Evolutionary conservation across 2,888 invertebrate genomes (phyloP).

Genomic region (Brenthis hecate): DNA sequence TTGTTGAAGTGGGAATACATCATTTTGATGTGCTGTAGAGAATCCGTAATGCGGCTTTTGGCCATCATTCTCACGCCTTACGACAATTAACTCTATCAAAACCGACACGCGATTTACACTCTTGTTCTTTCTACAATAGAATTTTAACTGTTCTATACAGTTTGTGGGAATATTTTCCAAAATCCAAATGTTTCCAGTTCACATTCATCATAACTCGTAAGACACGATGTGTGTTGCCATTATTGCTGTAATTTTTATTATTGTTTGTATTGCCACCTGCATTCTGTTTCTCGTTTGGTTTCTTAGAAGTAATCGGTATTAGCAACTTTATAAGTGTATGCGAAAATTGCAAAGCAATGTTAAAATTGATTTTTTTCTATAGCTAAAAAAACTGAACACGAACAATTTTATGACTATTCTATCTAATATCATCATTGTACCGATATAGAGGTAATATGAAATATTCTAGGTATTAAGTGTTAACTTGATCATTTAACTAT

Average conservation of each 20-base stretch:
- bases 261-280: constrained; percentile 28
- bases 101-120: constrained; percentile 17
- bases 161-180: constrained; percentile 38
- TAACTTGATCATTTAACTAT: constrained; percentile 7
- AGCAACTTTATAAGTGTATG: background rate
- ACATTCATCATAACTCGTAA: constrained; percentile 33
- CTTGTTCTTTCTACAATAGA: constrained; percentile 9
- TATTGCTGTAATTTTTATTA: constrained; percentile 35
- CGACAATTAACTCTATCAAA: constrained; percentile 33
- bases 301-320: constrained; percentile 11
- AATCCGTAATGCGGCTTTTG: constrained; percentile 62
- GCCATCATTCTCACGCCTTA: constrained; percentile 59
- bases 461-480: background rate
- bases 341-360: background rate
- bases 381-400: too few relatives aligned
- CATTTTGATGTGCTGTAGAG: constrained; percentile 64
- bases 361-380: too few relatives aligned
- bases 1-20: constrained; percentile 45
- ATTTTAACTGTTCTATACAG: constrained; percentile 9
- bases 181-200: constrained; percentile 38
- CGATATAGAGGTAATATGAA: background rate
- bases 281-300: constrained; percentile 13
- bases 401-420: too few relatives aligned
- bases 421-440: too few relatives aligned
- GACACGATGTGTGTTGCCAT: constrained; percentile 27